phyloP scores from a whole-genome alignment of 2,113 vertebrate species.

The Felis chaus region DNA sequence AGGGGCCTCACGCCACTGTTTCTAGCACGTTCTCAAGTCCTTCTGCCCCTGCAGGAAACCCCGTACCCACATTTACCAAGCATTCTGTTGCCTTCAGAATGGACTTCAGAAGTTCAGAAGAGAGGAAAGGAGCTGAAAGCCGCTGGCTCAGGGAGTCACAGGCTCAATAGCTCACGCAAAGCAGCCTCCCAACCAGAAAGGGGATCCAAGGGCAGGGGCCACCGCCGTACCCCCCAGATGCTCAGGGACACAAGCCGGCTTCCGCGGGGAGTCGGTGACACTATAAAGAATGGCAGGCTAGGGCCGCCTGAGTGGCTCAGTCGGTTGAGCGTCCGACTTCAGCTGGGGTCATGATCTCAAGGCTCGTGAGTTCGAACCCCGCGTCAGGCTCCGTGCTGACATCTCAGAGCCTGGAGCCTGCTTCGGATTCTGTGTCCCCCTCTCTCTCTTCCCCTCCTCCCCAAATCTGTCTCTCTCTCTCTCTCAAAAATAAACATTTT shows the following conservation, averaged over 20 bases:
- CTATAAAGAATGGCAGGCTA: neutral
- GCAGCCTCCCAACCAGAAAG: neutral
- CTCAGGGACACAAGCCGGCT: neutral
- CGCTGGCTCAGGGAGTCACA: neutral
- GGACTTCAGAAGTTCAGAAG: neutral
- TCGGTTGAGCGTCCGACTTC: too few relatives aligned
- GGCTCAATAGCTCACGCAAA: neutral
- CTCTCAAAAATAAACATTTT: too few relatives aligned
- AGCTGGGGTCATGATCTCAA: too few relatives aligned
- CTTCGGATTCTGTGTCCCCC: too few relatives aligned
- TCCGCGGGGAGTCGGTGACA: neutral
- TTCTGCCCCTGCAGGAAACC: neutral
- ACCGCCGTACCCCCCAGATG: neutral
- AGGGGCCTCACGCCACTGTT: neutral
- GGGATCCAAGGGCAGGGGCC: neutral
- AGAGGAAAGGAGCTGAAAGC: neutral
- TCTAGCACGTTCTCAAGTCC: neutral
- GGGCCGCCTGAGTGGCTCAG: too few relatives aligned
- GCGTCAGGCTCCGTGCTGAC: too few relatives aligned
- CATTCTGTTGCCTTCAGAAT: neutral
- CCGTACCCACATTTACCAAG: neutral
- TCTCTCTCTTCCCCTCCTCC: too few relatives aligned
- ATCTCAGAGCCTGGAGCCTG: too few relatives aligned
- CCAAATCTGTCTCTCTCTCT: too few relatives aligned
- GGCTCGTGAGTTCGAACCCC: too few relatives aligned